Percentiles rank a stretch among this genome's conserved stretches.
These are phyloP conservation scores for Buphagus erythrorhynchus DNA, from an alignment of 2,797 vertebrate genomes.

Conservation along the genomic window DNA sequence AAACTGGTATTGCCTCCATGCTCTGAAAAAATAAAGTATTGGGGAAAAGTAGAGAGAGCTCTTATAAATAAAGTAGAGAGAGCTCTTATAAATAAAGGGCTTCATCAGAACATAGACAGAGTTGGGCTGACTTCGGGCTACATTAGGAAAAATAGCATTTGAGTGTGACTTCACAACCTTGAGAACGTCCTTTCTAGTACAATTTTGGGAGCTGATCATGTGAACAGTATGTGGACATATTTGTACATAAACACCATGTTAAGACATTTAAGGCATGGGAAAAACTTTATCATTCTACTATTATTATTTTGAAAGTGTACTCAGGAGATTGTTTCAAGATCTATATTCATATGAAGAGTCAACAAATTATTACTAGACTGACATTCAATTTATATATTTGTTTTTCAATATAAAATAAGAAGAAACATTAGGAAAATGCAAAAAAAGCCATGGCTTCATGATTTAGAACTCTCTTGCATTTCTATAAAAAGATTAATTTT, in stretches of 20 bases:
- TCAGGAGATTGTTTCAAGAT: not conserved
- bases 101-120: not conserved
- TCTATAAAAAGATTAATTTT: not conserved
- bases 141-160: slow-evolving; percentile 5
- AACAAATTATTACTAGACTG: not conserved
- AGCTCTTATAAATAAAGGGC: not conserved
- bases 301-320: not conserved
- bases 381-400: not conserved
- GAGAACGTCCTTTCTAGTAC: slow-evolving; percentile 8
- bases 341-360: not conserved
- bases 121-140: not conserved
- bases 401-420: not conserved
- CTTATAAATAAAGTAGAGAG: not conserved
- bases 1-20: not conserved
- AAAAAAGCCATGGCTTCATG: not conserved
- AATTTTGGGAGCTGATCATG: slow-evolving; percentile 40
- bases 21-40: not conserved
- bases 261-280: not conserved
- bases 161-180: slow-evolving; percentile 27
- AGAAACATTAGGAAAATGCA: not conserved
- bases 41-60: not conserved
- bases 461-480: not conserved
- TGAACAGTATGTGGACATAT: not conserved
- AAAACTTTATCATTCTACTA: not conserved
- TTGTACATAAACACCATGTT: slow-evolving; percentile 1